Conservation (phyloP, 92 coral and sea anemone genomes). For the Phenganax subtilis region DNA sequence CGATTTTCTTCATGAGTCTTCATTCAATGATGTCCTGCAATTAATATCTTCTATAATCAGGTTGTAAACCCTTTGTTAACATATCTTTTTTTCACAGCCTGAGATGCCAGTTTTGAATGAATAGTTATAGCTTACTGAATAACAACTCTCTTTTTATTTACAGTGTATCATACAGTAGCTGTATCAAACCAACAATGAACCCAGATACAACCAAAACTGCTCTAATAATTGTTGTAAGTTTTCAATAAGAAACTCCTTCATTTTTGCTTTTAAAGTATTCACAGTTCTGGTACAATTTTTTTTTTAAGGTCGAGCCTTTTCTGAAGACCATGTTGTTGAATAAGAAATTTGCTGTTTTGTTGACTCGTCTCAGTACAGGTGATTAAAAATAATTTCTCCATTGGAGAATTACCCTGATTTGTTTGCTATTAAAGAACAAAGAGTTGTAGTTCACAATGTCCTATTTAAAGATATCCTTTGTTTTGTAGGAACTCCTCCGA, state of each 20-base stretch:
- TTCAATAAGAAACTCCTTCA: background rate
- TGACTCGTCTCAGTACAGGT: constrained; percentile 48
- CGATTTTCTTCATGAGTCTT: constrained; percentile 3
- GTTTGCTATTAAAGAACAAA: background rate
- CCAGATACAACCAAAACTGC: constrained; percentile 43
- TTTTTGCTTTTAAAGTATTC: background rate
- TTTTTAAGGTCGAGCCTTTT: constrained; percentile 71
- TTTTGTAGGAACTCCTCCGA: constrained; percentile 15
- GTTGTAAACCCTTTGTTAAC: background rate
- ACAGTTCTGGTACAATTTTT: too few species aligned
- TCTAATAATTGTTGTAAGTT: constrained; percentile 61
- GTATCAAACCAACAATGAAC: constrained; percentile 43
- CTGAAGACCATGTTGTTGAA: constrained; percentile 65
- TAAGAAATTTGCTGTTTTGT: constrained; percentile 59
- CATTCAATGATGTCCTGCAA: constrained; percentile 4
- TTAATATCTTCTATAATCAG: constrained; percentile 19
- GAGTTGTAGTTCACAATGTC: too few species aligned
- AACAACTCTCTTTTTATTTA: background rate
- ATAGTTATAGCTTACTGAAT: background rate
- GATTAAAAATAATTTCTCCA: background rate
- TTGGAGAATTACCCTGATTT: background rate
- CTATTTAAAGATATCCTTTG: too few species aligned
- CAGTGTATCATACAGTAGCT: constrained; percentile 60
- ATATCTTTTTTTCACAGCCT: background rate
- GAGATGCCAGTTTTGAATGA: background rate